These are phyloP conservation scores for Philopedon plagiatum DNA, from an alignment of 2,888 invertebrate genomes.

Conservation along the genomic window DNA sequence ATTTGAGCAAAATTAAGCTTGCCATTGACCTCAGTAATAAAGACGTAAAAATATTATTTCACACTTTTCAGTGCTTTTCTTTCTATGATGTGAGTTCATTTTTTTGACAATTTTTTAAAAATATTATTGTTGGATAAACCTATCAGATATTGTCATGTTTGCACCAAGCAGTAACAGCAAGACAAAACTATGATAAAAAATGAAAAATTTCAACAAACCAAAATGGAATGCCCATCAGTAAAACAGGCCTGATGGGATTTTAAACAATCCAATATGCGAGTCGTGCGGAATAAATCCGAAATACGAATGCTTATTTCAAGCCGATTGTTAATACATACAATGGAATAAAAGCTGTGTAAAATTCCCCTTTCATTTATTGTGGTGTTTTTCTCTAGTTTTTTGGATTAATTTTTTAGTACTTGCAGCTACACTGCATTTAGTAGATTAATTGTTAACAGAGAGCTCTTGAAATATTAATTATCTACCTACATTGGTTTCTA, in stretches of 20 bases:
- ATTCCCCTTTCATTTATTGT: constrained; percentile 16
- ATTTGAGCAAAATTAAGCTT: no score
- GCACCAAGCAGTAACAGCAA: not conserved
- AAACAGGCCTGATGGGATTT: constrained; percentile 18
- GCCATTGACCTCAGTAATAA: no score
- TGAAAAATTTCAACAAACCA: not conserved
- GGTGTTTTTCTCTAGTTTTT: constrained; percentile 6
- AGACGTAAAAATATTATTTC: no score
- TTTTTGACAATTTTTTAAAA: no score
- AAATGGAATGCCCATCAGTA: constrained; percentile 3
- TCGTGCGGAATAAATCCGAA: constrained; percentile 17
- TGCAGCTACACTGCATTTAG: not conserved
- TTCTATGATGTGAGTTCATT: no score
- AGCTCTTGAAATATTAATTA: not conserved
- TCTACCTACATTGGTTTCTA: no score
- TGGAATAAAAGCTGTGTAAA: constrained; percentile 16
- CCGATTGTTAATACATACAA: constrained; percentile 19
- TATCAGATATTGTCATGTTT: not conserved
- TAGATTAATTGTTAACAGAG: not conserved
- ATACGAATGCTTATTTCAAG: constrained; percentile 17
- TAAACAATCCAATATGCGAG: constrained; percentile 18
- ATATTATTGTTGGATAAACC: no score
- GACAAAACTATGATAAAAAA: not conserved
- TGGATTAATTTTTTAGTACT: constrained; percentile 4
- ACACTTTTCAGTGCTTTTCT: no score